Evolutionary conservation across 2,888 invertebrate species (phyloP).

Genomic region (Lepetodrilus schrolli): DNA sequence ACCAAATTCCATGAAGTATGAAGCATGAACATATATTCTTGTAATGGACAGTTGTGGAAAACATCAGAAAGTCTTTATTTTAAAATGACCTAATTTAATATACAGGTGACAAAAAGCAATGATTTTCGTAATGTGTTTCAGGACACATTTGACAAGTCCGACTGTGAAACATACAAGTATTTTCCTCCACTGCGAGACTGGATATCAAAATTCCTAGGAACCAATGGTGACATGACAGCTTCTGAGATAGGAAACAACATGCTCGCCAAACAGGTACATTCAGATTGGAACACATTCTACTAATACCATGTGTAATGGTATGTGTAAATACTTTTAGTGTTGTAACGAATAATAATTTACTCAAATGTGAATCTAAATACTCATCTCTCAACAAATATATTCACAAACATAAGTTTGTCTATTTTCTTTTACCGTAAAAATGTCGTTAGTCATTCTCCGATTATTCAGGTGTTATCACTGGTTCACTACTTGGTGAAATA

Average conservation of each 20-base stretch:
- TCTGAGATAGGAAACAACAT: conserved; percentile 72
- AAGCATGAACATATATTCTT: neutral
- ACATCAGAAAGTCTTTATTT: neutral
- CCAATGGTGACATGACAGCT: conserved; percentile 73
- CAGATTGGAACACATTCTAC: too few species aligned
- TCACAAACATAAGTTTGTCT: neutral
- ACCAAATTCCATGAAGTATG: too few species aligned
- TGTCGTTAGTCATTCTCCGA: too few species aligned
- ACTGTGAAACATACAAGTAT: conserved; percentile 56
- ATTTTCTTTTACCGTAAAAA: too few species aligned
- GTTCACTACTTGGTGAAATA: conserved; percentile 71
- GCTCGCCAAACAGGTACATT: conserved; percentile 67
- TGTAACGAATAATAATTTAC: neutral
- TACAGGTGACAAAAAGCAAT: neutral
- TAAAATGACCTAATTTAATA: neutral
- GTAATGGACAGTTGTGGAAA: neutral
- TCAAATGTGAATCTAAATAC: neutral
- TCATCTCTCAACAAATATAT: neutral
- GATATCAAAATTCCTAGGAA: conserved; percentile 69
- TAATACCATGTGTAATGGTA: too few species aligned
- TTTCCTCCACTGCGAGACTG: conserved; percentile 65
- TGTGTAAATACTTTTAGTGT: too few species aligned
- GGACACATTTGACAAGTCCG: conserved; percentile 56
- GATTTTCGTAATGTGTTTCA: conserved; percentile 28
- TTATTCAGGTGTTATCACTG: conserved; percentile 70